phyloP scores from a whole-genome alignment of 2,113 vertebrate genomes.

The Zosterops hypoxanthus region DNA sequence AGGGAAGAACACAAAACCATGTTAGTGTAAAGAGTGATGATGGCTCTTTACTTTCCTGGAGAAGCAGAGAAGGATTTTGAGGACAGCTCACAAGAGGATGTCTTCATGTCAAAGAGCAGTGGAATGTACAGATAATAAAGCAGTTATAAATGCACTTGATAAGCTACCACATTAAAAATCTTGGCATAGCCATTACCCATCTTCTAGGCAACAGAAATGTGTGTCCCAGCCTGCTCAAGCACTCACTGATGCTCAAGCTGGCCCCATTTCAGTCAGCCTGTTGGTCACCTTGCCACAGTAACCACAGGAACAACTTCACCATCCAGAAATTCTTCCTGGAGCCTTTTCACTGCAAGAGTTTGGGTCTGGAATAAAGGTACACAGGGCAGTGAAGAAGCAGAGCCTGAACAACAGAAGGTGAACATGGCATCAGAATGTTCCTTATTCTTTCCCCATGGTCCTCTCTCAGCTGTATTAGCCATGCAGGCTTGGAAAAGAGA shows the following conservation, averaged over 20 bases:
- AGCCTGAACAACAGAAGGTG: not conserved
- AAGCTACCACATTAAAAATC: not conserved
- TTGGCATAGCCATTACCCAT: not conserved
- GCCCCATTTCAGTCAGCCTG: not conserved
- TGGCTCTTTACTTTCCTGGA: not conserved
- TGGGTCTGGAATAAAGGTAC: not conserved
- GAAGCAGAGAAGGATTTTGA: not conserved
- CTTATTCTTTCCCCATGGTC: not conserved
- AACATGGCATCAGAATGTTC: not conserved
- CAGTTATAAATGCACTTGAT: not conserved
- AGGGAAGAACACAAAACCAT: not conserved
- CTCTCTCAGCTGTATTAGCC: not conserved
- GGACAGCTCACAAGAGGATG: not conserved
- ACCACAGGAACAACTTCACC: not conserved
- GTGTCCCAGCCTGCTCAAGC: not conserved
- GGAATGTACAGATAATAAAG: not conserved
- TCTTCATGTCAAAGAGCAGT: not conserved
- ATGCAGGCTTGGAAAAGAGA: not conserved
- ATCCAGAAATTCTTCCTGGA: not conserved
- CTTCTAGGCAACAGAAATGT: not conserved
- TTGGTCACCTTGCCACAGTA: not conserved
- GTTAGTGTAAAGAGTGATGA: not conserved
- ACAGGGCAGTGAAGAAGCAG: not conserved
- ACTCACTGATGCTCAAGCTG: not conserved
- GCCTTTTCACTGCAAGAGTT: not conserved